phyloP scores from a whole-genome alignment of 2,888 invertebrate species.

The Amaurobius ferox region DNA sequence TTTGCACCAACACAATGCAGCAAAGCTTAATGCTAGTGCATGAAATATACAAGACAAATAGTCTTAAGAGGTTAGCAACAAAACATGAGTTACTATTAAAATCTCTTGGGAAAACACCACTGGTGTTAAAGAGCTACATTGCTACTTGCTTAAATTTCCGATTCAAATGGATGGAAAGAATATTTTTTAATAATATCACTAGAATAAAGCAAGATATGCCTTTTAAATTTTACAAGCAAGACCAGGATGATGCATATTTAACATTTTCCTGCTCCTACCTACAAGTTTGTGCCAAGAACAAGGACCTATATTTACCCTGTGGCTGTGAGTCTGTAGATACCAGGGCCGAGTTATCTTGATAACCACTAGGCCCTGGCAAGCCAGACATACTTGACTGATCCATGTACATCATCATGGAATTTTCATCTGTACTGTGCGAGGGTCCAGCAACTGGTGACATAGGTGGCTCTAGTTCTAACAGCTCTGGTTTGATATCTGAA shows the following conservation, averaged over 20 bases:
- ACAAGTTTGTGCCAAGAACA: neutral
- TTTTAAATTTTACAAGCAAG: no score
- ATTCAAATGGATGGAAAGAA: no score
- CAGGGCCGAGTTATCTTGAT: slow-evolving; percentile 54
- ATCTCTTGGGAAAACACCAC: no score
- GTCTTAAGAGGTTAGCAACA: no score
- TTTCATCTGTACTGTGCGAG: slow-evolving; percentile 59
- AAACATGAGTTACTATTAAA: no score
- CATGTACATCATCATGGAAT: slow-evolving; percentile 65
- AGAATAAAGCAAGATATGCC: no score
- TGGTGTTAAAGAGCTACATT: no score
- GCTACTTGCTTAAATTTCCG: no score
- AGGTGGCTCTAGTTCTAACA: slow-evolving; percentile 50
- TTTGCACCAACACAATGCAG: no score
- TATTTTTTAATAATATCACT: no score
- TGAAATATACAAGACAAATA: no score
- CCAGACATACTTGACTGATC: slow-evolving; percentile 53
- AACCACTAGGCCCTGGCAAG: slow-evolving; percentile 61
- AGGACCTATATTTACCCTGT: slow-evolving; percentile 44
- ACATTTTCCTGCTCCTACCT: neutral
- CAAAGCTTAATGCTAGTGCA: no score
- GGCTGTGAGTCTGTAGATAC: slow-evolving; percentile 50
- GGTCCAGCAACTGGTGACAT: slow-evolving; percentile 65
- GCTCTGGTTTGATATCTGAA: slow-evolving; percentile 64
- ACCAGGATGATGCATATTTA: neutral